Evolutionary conservation across 2,888 invertebrate genomes (phyloP), one percentile per base, ranked within the genome.

Genomic region (Megaustenia siamemsis): DNA sequence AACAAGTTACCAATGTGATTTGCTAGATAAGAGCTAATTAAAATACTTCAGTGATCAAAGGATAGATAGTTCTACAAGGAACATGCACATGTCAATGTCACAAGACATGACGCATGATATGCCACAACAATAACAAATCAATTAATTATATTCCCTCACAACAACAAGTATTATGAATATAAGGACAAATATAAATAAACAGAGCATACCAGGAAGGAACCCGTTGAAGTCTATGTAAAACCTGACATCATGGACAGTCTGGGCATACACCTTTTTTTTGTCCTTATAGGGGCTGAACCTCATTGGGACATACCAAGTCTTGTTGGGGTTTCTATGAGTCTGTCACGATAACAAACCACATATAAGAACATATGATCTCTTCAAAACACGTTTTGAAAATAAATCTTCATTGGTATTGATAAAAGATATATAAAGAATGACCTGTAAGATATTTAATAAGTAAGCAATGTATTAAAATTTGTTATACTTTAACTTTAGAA

Each of bases 201-300:
- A 43, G n/a, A 45, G 56, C 86, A 75, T 88, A 93, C 93, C 92
- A 85, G 94, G 93, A 43, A 93, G 89, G 87, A 92, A 93, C 1
- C 92, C 92, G 88, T 89, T 87, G 87, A 94, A 93, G 86, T 93
- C 90, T 6, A 93, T 88, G 86, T 92, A 94, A 87, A 94, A 93
- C 8, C 88, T 88, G 43, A 92, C 92, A 87, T 92, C 92, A 49
- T 90, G 86, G 40, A 87, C 84, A 38, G 88, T 89, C 53, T 89
- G 86, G 15, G 87, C 86, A 84, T 91, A 92, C 38, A 91, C 86
- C 6, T 86, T 86, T 38, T 87, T 80, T 32, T 86, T 71, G 28
- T 89, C 89, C 5, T 86, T 76, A 45, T 86, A 88, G 15, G 82
- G 83, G 6, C 85, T 80, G n/a, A 93, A 87, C 35, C 92, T 85